These are phyloP conservation scores for Zaprionus gabonicus DNA, from an alignment of 1,140 invertebrate genomes.

Conservation along the genomic window DNA sequence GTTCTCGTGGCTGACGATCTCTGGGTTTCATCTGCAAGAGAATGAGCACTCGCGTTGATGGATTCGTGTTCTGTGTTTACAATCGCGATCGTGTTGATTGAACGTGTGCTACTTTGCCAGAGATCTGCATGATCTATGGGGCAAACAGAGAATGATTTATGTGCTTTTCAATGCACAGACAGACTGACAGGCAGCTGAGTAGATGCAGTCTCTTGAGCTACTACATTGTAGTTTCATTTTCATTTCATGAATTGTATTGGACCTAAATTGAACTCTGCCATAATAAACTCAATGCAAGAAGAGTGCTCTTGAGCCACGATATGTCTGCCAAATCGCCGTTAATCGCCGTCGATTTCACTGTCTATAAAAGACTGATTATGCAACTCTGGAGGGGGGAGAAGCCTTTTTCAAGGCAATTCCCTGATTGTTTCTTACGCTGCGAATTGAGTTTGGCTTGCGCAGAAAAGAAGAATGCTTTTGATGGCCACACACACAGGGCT, in stretches of 20 bases:
- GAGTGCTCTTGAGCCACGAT: not conserved
- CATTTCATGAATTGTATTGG: not conserved
- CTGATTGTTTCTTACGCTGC: not conserved
- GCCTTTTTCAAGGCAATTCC: not conserved
- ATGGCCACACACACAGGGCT: slow-evolving; percentile 7
- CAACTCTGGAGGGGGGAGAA: not conserved
- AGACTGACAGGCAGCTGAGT: not conserved
- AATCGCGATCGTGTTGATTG: not conserved
- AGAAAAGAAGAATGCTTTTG: not conserved
- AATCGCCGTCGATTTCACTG: not conserved
- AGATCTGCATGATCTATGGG: slow-evolving; percentile 4
- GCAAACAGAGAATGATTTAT: not conserved
- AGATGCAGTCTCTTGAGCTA: not conserved
- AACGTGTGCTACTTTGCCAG: not conserved
- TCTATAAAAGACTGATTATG: slow-evolving; percentile 1
- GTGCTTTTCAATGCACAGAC: not conserved
- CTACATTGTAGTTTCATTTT: not conserved
- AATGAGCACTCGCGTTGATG: not conserved
- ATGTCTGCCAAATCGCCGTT: not conserved
- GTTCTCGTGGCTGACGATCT: not conserved
- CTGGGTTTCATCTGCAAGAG: not conserved
- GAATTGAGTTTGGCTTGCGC: slow-evolving; percentile 3
- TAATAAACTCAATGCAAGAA: too few relatives aligned
- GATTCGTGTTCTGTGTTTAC: not conserved
- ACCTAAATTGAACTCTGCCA: not conserved